A percentile compares a stretch with the other conserved stretches of the same genome.
phyloP scores from a whole-genome alignment of 2,113 vertebrate genomes.

The Thalassarche chlororhynchos region DNA sequence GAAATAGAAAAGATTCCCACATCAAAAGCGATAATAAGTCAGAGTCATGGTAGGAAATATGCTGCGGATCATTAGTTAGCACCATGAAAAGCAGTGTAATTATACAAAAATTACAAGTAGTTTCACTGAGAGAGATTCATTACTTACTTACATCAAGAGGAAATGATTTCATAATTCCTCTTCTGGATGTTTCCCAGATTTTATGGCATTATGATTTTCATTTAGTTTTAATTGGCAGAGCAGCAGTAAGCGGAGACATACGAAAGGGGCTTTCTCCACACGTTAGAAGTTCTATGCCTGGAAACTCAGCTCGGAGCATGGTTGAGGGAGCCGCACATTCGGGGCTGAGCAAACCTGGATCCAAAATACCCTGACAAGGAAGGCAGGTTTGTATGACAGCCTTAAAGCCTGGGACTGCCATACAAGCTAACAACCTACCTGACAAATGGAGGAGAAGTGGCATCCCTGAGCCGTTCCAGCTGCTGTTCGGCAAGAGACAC shows the following conservation, averaged over 20 bases:
- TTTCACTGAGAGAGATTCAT: neutral
- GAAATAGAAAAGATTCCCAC: neutral
- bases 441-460: neutral
- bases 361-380: neutral
- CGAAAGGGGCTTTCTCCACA: accelerated
- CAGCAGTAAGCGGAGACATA: neutral
- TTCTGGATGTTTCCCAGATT: conserved; percentile 2
- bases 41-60: neutral
- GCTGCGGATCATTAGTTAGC: neutral
- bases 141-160: neutral
- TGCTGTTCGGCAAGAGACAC: neutral
- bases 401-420: neutral
- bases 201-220: neutral
- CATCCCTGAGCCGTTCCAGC: neutral
- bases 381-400: neutral
- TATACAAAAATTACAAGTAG: neutral
- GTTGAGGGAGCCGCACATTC: accelerated
- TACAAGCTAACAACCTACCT: too few relatives aligned
- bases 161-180: conserved; percentile 11
- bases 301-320: neutral
- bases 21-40: neutral
- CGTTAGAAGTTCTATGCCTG: neutral
- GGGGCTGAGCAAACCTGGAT: neutral
- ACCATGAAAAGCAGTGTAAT: neutral
- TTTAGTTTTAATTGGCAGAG: neutral